Base-by-base conservation (phyloP, 2,113 vertebrate genomes). In the Onychorhynchus coronatus region DNA sequence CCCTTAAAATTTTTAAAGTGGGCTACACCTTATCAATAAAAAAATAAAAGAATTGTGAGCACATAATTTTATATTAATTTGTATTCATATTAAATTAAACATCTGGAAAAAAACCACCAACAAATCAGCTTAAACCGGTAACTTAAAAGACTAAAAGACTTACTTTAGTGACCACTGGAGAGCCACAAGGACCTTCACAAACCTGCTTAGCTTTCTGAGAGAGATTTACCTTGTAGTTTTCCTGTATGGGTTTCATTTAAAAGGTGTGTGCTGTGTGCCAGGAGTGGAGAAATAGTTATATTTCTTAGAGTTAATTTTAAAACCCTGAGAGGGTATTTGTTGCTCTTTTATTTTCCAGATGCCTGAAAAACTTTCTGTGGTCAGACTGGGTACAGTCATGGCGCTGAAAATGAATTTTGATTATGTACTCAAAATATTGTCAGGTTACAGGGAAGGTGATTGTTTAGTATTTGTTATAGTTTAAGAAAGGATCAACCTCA, bases 401-500 rank as follows among this genome's bases (percentile, higher is more conserved):
- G 22, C 14, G 66, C 21, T 62, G 52, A 74, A 52, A 50, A 74
- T 62, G 35, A 41, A 6, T 82, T 95, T 76, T 79, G n/a, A 68
- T 82, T 89, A 80, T 87, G 66, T 78, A 70, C 19, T 50, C 12
- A 24, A 55, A 49, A 13, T 70, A 52, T 44, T 93, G 42, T 46
- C 30, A 10, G 55, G 20, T 21, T 88, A 78, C 24, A 46, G 59
- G 44, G 14, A 47, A 95, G 59, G 52, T 17, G 11, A 85, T 91
- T 77, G 59, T 62, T 91, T 63, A 67, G 82, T 89, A 44, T 98
- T 93, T 97, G 58, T 81, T 71, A 58, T 8, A 42, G 14, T 74
- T 13, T n/a, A 68, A 74, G 59, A 93, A 88, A 91, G 37, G 25
- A 86, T 97, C 41, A 70, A 35, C 37, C 23, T 95, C n/a, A 92